Base-by-base conservation (phyloP, 2,888 invertebrate genomes). In the Dexiosoma caninum region DNA sequence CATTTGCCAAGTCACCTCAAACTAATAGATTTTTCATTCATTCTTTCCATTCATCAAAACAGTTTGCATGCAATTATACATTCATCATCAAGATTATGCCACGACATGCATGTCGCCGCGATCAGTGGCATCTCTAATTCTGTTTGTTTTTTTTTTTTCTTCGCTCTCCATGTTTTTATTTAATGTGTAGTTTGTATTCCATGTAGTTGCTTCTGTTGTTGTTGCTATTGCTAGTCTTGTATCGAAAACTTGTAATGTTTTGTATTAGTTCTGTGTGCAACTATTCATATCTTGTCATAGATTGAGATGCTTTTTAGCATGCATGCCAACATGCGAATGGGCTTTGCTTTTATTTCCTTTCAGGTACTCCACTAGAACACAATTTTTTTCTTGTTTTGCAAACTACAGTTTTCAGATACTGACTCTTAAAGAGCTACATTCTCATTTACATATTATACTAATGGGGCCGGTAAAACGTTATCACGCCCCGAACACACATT, bases 41-140 rank as follows among this genome's bases (percentile, higher is more conserved):
- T 78, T 75, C 69, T 60, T 74, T 81, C 74, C 78, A 82, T 84
- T 84, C 80, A 83, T 83, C 83, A 84, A 81, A 81, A 79, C 82
- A 51, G 82, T 83, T 84, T 85, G 85, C 85, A 85, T 84, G 88
- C 88, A 88, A 88, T 87, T 87, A 88, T 87, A 86, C 88, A 87
- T 88, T 88, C 88, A 88, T 88, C 87, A 87, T 88, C 88, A 87
- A 88, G 87, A 88, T 88, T 88, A 87, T 86, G 78, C 78, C 69
- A 79, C 86, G 86, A 87, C 87, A 88, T 87, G 87, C 87, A 83
- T 83, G 79, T 79, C 79, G 78, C 82, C 78, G 77, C 81, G 81
- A 81, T 81, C 81, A 81, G 81, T 81, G 77, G 81, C 77, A 77
- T 81, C 81, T 74, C 59, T 69, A 49, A 59, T 77, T 81, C 32